Conservation (phyloP, 2,888 invertebrate species). For the Sturmia bella region DNA sequence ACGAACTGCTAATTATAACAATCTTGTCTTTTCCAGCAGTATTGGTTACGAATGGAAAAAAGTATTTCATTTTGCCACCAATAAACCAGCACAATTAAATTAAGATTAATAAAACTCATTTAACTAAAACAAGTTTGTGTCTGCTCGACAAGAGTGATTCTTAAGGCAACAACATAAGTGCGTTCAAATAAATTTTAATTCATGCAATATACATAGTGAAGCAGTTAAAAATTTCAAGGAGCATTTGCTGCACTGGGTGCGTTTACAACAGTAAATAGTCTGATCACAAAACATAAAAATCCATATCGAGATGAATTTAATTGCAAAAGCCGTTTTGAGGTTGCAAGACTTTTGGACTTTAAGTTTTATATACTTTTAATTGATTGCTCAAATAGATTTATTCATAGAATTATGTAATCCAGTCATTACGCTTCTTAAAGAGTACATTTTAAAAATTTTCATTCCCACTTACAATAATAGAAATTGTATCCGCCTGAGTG, state of each 20-base stretch:
- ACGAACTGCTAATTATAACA: no score
- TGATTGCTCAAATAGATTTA: conserved; percentile 7
- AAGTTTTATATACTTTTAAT: conserved; percentile 7
- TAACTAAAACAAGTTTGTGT: conserved; percentile 52
- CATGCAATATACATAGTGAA: conserved; percentile 7
- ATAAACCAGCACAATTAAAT: conserved; percentile 47
- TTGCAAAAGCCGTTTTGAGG: conserved; percentile 26
- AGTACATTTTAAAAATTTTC: background rate
- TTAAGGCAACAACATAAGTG: background rate
- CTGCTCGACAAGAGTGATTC: background rate
- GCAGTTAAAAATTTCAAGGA: conserved; percentile 5
- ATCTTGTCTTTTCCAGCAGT: no score
- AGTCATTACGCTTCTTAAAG: conserved; percentile 6
- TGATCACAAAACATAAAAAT: background rate
- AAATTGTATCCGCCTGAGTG: background rate
- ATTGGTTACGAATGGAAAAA: background rate
- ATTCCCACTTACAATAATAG: background rate
- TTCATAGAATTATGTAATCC: conserved; percentile 20
- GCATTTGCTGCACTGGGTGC: conserved; percentile 9
- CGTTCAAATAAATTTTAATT: conserved; percentile 38
- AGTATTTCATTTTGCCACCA: conserved; percentile 30
- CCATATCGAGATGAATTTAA: conserved; percentile 10
- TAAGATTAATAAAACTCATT: conserved; percentile 58
- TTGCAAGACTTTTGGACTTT: conserved; percentile 14
- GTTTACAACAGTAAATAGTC: conserved; percentile 13